Base-by-base conservation (phyloP, 2,797 vertebrate genomes). In the Syngnathus rostellatus region DNA sequence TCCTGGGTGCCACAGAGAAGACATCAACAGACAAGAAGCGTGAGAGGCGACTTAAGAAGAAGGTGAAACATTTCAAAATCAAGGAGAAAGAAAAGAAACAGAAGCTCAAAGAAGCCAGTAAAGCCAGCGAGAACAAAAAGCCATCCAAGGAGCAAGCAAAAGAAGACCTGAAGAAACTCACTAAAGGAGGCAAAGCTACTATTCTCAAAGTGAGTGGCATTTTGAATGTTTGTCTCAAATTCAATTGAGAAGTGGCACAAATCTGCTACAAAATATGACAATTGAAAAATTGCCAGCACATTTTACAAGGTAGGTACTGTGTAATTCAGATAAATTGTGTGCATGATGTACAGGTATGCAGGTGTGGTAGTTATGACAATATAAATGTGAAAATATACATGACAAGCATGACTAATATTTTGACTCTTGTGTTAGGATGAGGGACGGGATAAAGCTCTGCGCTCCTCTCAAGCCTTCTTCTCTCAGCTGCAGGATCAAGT, bases 401-500 rank as follows among this genome's bases (percentile, higher is more conserved):
- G 17, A n/a, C 38, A 43, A 19, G 14, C 10, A 31, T 38, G 45
- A 50, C 2, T 39, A 31, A 64, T 38, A 17, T 57, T 57, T 43
- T 45, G n/a, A 4, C 1, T 23, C 74, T 45, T 71, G 17, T 72
- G 75, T 66, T 87, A 99, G 97, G 93, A 99, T 37, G 94, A 96
- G 72, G 95, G 95, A 25, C 96, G 97, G 86, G 94, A 97, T 83
- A 98, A 95, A 72, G 92, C 91, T 48, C 85, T 99, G 70, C 93
- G 92, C 17, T 99, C 97, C 0, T 99, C 97, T 65, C 93, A 93
- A 63, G 93, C 95, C 0, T 99, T 99, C 91, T 99, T 99, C 85
- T 94, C 95, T 61, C 91, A 97, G 75, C 87, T 99, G 62, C 95
- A 99, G 89, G 95, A 99, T 82, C 96, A 98, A 88, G 95, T 98